Base-by-base conservation (phyloP, 2,888 invertebrate species). In the Pammene fasciana region DNA sequence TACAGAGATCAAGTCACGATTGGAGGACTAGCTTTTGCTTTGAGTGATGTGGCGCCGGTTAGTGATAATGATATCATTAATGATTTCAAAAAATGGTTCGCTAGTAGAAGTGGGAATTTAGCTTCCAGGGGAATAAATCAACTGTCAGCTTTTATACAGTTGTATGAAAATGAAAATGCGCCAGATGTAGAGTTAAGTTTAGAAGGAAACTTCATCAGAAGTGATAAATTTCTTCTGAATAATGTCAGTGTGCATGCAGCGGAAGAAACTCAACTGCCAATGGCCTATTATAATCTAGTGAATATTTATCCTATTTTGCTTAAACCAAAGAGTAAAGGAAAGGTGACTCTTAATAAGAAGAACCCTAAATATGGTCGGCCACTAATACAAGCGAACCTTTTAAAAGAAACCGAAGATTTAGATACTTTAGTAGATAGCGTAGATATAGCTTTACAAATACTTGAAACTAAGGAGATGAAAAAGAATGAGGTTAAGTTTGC, bases 351-450 rank as follows among this genome's bases (percentile, higher is more conserved):
- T 11, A 91, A 91, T 74, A 91, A 90, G 77, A 85, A 85, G 72
- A 92, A 91, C 65, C 91, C 92, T 0, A 91, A 91, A 76, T 88
- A 89, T 71, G 92, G 92, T n/a, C 77, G 93, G 65, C 92, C 92
- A 4, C 76, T 89, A 2, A 85, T 93, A 70, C 90, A 90, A 82
- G 90, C 92, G 0, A 93, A 93, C 77, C 81, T 93, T 7, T 77
- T 93, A 0, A 93, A 91, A 72, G 91, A 92, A 74, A 67, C 83
- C n/a, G 90, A 91, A 75, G 93, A 93, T 78, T 82, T 92, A 60
- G 85, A 89, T 71, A 87, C 88, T 13, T 78, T 92, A 68, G 87
- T 93, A 13, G 92, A 92, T 72, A 89, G 91, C 71, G 86, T 93
- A 61, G 92, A 92, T 74, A 88, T 92, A 76, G 89, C 90, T 6